phyloP scores from a whole-genome alignment of 2,113 vertebrate genomes.

The Chionis minor region DNA sequence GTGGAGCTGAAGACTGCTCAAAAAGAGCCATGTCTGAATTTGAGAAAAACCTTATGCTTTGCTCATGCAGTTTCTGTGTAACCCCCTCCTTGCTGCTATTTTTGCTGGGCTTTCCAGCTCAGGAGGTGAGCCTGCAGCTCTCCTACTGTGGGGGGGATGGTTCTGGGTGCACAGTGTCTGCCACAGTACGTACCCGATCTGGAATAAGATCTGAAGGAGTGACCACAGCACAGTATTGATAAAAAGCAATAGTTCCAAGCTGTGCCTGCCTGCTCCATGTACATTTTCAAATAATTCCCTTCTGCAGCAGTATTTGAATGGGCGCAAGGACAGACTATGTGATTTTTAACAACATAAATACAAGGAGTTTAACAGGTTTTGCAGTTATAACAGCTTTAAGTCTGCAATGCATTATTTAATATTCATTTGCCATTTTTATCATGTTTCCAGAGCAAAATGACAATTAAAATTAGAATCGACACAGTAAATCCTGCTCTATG shows the following conservation, averaged over 20 bases:
- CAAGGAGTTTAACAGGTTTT: background rate
- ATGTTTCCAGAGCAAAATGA: background rate
- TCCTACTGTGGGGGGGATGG: background rate
- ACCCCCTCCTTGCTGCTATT: fast-evolving
- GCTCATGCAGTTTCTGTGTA: background rate
- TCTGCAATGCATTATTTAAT: background rate
- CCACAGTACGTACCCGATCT: no score
- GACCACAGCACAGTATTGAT: fast-evolving
- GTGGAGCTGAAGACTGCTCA: background rate
- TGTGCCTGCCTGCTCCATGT: background rate
- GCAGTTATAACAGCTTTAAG: background rate
- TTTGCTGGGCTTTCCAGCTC: background rate
- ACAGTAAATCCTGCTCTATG: background rate
- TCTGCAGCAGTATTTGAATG: background rate
- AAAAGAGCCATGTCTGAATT: background rate
- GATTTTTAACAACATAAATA: background rate
- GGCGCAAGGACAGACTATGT: background rate
- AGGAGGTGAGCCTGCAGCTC: background rate
- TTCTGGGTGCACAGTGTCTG: background rate
- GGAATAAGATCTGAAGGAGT: background rate
- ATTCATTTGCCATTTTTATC: background rate
- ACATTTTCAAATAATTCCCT: background rate
- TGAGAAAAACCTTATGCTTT: background rate
- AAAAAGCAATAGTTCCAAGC: background rate
- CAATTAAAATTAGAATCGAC: background rate